A percentile compares a stretch with the other conserved stretches of the same genome.
phyloP scores from a whole-genome alignment of 2,888 invertebrate species.

The Eulithis prunata region DNA sequence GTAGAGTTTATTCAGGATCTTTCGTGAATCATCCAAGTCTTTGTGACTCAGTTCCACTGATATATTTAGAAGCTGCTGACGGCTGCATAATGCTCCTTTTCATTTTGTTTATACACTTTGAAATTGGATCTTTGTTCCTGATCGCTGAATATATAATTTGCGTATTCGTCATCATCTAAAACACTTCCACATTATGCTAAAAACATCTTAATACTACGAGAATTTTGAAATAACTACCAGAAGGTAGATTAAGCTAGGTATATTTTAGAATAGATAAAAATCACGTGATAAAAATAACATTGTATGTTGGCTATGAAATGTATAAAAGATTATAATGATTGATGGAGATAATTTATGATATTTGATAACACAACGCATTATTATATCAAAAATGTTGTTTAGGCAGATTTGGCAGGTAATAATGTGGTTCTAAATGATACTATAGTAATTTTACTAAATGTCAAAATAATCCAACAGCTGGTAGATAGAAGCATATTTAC shows the following conservation, averaged over 20 bases:
- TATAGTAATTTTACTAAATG: neutral
- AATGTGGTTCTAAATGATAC: neutral
- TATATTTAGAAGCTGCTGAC: conserved; percentile 23
- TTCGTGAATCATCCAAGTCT: conserved; percentile 27
- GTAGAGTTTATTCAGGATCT: conserved; percentile 3
- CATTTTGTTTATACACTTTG: conserved; percentile 21
- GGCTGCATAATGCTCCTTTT: conserved; percentile 9
- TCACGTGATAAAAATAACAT: no score
- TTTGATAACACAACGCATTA: conserved; percentile 16
- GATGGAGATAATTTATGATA: conserved; percentile 19
- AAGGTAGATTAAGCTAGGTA: no score
- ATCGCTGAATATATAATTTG: conserved; percentile 1
- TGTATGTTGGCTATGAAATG: neutral
- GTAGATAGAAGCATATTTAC: no score
- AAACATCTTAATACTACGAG: no score
- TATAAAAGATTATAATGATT: conserved; percentile 21
- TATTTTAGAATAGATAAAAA: neutral
- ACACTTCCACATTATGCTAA: neutral
- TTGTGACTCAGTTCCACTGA: conserved; percentile 34
- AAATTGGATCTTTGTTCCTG: conserved; percentile 22
- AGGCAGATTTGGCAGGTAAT: neutral
- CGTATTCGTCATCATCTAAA: conserved; percentile 3
- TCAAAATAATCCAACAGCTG: no score
- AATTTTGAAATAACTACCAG: no score
- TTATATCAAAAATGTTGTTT: neutral